Percentiles rank a stretch among this genome's conserved stretches.
Evolutionary conservation across 2,888 invertebrate genomes (phyloP).

Genomic region (Schrankia costaestrigalis): DNA sequence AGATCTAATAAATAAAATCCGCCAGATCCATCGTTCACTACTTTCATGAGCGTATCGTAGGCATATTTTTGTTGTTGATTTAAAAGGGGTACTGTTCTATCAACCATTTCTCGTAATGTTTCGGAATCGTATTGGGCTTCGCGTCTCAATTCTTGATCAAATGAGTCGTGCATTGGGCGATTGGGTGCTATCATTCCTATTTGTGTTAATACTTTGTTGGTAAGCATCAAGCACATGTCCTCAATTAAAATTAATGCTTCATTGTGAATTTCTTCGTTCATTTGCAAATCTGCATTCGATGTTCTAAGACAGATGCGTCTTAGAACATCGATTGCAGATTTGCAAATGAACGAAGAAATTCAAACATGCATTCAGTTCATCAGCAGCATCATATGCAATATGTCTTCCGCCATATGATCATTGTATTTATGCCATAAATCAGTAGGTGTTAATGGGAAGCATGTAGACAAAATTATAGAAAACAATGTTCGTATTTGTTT

Average conservation of each 20-base stretch:
- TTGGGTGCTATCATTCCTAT: slow-evolving; percentile 24
- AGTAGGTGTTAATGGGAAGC: slow-evolving; percentile 14
- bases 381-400: slow-evolving; percentile 14
- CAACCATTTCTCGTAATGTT: slow-evolving; percentile 6
- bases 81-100: slow-evolving; percentile 11
- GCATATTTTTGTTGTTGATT: slow-evolving; percentile 21
- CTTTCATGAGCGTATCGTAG: slow-evolving; percentile 17
- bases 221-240: slow-evolving; percentile 28
- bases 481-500: slow-evolving; percentile 31
- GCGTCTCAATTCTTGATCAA: slow-evolving; percentile 14
- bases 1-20: slow-evolving; percentile 17
- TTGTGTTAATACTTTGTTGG: slow-evolving; percentile 25
- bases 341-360: too few relatives aligned
- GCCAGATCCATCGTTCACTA: slow-evolving; percentile 14
- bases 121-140: slow-evolving; percentile 10
- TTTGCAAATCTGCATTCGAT: slow-evolving; percentile 12
- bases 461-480: slow-evolving; percentile 16
- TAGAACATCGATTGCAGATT: too few relatives aligned
- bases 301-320: slow-evolving; percentile 9
- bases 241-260: slow-evolving; percentile 18
- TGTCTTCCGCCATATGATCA: slow-evolving; percentile 17
- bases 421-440: slow-evolving; percentile 13
- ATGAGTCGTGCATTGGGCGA: slow-evolving; percentile 23
- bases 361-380: too few relatives aligned
- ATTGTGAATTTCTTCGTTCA: slow-evolving; percentile 13